phyloP scores from a whole-genome alignment of 2,113 vertebrate genomes.

The Calyptommatus sinebrachiatus region DNA sequence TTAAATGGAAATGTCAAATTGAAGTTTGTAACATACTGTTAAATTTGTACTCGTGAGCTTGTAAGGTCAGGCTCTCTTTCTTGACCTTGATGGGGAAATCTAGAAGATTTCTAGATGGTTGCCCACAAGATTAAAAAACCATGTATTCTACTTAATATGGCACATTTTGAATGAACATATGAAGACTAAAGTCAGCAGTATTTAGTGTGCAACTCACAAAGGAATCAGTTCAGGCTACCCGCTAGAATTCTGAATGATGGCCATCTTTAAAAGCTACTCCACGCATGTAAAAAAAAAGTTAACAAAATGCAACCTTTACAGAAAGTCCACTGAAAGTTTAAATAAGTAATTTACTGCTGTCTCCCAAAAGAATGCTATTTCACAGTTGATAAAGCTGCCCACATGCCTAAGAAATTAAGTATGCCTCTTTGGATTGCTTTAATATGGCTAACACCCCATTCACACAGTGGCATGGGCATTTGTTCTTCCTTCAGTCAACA shows the following conservation, averaged over 20 bases:
- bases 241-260: neutral
- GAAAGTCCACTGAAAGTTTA: neutral
- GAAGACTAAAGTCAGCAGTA: neutral
- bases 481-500: neutral
- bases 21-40: neutral
- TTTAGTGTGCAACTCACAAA: neutral
- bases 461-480: neutral
- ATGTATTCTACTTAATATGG: neutral
- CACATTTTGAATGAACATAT: neutral
- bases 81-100: constrained; percentile 12
- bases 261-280: neutral
- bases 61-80: neutral
- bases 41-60: neutral
- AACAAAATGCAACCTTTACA: neutral
- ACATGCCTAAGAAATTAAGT: constrained; percentile 8
- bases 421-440: neutral
- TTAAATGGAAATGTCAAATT: neutral
- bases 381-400: constrained; percentile 8
- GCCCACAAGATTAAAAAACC: neutral
- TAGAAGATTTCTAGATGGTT: constrained; percentile 2
- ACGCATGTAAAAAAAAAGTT: constrained; percentile 16
- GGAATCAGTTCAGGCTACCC: neutral
- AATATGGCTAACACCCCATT: neutral
- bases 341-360: constrained; percentile 10
- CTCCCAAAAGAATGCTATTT: constrained; percentile 9